Conservation (phyloP, 2,888 invertebrate species). For the Theretra japonica region DNA sequence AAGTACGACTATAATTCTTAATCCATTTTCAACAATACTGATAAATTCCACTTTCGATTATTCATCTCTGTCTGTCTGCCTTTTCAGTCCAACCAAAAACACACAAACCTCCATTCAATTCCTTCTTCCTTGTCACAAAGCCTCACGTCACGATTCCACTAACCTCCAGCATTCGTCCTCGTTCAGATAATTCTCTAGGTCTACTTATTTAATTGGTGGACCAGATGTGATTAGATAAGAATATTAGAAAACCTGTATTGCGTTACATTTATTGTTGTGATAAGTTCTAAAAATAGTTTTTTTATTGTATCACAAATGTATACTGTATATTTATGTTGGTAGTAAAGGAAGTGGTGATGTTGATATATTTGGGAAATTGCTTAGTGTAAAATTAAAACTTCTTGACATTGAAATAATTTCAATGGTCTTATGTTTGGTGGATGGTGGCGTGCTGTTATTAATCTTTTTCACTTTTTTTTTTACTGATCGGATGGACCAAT, state of each 20-base stretch:
- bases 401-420: no score
- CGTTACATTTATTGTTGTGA: conserved; percentile 3
- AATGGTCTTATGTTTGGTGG: no score
- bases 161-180: background rate
- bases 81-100: background rate
- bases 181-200: conserved; percentile 24
- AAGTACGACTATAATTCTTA: no score
- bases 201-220: conserved; percentile 43
- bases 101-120: background rate
- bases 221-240: conserved; percentile 44
- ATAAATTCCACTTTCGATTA: no score
- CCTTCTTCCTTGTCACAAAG: background rate
- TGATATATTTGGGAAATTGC: no score
- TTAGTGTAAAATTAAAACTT: no score
- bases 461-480: no score
- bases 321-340: background rate
- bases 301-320: background rate
- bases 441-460: no score
- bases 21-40: no score
- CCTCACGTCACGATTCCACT: background rate
- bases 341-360: no score
- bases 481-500: no score
- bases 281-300: background rate
- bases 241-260: conserved; percentile 21
- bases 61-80: no score